phyloP scores from a whole-genome alignment of 2,888 invertebrate species.

The Fragum sueziense region DNA sequence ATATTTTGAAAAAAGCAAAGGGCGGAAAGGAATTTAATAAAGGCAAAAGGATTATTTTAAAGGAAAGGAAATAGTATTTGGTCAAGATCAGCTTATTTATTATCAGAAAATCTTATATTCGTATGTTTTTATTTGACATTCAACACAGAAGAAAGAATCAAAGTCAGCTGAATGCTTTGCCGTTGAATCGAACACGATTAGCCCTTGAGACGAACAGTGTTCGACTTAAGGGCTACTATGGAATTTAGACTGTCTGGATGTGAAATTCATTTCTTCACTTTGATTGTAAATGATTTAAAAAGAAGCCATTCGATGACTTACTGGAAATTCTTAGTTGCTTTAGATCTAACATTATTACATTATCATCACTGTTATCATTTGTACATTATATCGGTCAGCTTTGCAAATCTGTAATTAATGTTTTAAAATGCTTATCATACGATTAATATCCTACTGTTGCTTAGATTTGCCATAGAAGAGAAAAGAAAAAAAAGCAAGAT shows the following conservation, averaged over 20 bases:
- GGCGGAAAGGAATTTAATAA: not conserved
- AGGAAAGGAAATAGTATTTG: not conserved
- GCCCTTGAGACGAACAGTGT: conserved; percentile 8
- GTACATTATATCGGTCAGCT: not conserved
- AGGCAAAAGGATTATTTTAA: not conserved
- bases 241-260: not conserved
- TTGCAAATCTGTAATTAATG: not conserved
- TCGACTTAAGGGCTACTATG: not conserved
- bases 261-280: not conserved
- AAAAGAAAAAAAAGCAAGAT: too few species aligned
- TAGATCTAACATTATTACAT: not conserved
- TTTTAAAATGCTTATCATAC: not conserved
- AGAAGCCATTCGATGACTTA: too few species aligned
- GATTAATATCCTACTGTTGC: too few species aligned
- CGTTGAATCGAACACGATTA: not conserved
- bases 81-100: not conserved
- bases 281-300: not conserved
- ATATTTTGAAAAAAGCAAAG: not conserved
- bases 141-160: not conserved
- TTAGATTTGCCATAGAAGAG: too few species aligned
- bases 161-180: not conserved
- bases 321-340: too few species aligned
- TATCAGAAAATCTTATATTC: not conserved
- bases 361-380: not conserved
- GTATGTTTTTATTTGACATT: not conserved